A percentile compares a stretch with the other conserved stretches of the same genome.
These are phyloP conservation scores for Macrobrachium rosenbergii DNA, from an alignment of 1,140 invertebrate species.

Conservation along the genomic window DNA sequence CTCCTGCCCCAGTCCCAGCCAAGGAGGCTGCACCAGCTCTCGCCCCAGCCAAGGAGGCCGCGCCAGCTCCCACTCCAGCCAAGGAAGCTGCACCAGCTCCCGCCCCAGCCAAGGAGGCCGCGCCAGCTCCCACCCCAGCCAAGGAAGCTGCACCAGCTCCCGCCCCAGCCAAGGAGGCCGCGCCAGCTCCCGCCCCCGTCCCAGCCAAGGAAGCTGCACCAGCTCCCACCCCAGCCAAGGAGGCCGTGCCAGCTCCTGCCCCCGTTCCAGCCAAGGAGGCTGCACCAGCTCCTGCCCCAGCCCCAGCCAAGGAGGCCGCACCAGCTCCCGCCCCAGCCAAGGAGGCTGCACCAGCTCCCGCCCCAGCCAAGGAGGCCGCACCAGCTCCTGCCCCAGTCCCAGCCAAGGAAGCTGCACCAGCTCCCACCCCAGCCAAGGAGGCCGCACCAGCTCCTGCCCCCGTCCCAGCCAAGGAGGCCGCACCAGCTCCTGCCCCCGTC, in stretches of 20 bases:
- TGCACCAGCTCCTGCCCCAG: neutral
- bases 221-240: neutral
- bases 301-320: neutral
- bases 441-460: conserved; percentile 6
- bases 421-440: conserved; percentile 10
- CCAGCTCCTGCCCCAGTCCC: neutral
- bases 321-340: neutral
- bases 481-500: neutral
- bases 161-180: neutral
- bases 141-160: neutral
- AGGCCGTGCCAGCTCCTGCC: neutral
- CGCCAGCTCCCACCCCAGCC: conserved; percentile 31
- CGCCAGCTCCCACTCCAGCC: neutral
- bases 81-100: conserved; percentile 9
- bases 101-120: conserved; percentile 64
- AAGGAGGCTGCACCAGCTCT: neutral
- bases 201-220: conserved; percentile 16
- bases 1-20: conserved; percentile 18
- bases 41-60: neutral
- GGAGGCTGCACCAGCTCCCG: too few relatives aligned
- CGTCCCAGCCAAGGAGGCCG: conserved; percentile 14
- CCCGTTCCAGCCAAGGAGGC: too few relatives aligned
- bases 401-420: conserved; percentile 18
- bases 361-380: conserved; percentile 14
- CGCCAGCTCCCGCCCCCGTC: neutral